Evolutionary conservation across 1,140 invertebrate genomes (phyloP).

Genomic region (Drosophila sproati): DNA sequence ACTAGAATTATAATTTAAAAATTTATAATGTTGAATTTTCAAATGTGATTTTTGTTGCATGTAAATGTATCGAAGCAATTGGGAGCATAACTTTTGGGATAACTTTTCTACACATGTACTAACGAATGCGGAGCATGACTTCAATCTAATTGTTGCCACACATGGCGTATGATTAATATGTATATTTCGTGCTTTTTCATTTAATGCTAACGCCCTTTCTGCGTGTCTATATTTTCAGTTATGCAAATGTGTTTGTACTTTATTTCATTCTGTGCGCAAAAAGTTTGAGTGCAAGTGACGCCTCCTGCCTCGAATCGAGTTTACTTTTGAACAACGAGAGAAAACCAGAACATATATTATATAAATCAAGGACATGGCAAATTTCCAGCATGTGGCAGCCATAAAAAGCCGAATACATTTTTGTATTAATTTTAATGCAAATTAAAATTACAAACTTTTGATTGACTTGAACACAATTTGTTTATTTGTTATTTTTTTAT

Average conservation of each 20-base stretch:
- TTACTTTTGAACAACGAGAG: neutral
- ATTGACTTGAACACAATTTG: conserved; percentile 45
- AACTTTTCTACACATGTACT: conserved; percentile 18
- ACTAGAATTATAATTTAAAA: neutral
- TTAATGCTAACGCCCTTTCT: conserved; percentile 51
- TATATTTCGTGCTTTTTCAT: conserved; percentile 67
- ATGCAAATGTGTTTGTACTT: conserved; percentile 59
- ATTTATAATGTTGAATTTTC: neutral
- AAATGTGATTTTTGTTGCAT: neutral
- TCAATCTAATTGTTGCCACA: conserved; percentile 56
- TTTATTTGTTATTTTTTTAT: conserved; percentile 2
- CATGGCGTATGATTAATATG: conserved; percentile 80
- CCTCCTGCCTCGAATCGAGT: neutral
- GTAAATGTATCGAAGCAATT: neutral
- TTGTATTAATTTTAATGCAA: conserved; percentile 69
- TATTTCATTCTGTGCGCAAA: conserved; percentile 15
- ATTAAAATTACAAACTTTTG: conserved; percentile 76
- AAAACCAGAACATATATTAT: conserved; percentile 10
- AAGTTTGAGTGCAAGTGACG: conserved; percentile 35
- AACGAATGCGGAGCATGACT: conserved; percentile 10
- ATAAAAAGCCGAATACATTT: conserved; percentile 40
- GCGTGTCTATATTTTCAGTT: conserved; percentile 61
- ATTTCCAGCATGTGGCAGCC: neutral
- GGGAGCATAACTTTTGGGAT: neutral
- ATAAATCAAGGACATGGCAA: conserved; percentile 7